Evolutionary conservation across 2,113 vertebrate species (phyloP).

Genomic region (Arothron firmamentum): DNA sequence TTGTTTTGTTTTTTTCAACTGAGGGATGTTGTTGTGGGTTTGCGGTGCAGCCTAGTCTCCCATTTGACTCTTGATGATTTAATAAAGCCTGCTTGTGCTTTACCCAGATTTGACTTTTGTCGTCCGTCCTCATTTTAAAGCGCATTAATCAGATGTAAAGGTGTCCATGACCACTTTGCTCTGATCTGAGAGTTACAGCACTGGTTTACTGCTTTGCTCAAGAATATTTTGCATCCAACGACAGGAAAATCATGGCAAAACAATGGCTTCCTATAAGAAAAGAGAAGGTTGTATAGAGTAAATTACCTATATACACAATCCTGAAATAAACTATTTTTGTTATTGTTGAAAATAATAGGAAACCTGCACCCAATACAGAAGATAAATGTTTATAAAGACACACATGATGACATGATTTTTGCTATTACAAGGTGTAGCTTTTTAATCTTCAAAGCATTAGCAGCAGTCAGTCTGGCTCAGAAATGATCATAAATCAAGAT

Average conservation of each 20-base stretch:
- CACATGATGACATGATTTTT: too few relatives aligned
- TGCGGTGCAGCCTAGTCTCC: slow-evolving; percentile 23
- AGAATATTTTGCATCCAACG: neutral
- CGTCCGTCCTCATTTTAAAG: neutral
- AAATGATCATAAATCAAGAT: too few relatives aligned
- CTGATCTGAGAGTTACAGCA: neutral
- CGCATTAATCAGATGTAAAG: neutral
- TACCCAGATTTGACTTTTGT: slow-evolving; percentile 9
- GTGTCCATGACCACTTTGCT: neutral
- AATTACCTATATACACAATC: too few relatives aligned
- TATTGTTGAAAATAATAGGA: too few relatives aligned
- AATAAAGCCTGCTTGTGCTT: slow-evolving; percentile 8
- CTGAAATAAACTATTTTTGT: too few relatives aligned
- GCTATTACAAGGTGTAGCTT: too few relatives aligned
- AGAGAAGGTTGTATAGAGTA: too few relatives aligned
- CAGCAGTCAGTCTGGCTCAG: too few relatives aligned
- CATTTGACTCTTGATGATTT: slow-evolving; percentile 17
- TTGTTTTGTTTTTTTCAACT: slow-evolving; percentile 56
- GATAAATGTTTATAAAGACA: too few relatives aligned
- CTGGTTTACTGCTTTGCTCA: slow-evolving; percentile 6
- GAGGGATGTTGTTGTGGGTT: slow-evolving; percentile 35
- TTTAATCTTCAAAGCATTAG: too few relatives aligned
- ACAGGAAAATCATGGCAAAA: neutral
- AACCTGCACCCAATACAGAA: too few relatives aligned
- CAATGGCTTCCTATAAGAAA: too few relatives aligned